phyloP scores from a whole-genome alignment of 2,113 vertebrate species.

The Rhea americana region DNA sequence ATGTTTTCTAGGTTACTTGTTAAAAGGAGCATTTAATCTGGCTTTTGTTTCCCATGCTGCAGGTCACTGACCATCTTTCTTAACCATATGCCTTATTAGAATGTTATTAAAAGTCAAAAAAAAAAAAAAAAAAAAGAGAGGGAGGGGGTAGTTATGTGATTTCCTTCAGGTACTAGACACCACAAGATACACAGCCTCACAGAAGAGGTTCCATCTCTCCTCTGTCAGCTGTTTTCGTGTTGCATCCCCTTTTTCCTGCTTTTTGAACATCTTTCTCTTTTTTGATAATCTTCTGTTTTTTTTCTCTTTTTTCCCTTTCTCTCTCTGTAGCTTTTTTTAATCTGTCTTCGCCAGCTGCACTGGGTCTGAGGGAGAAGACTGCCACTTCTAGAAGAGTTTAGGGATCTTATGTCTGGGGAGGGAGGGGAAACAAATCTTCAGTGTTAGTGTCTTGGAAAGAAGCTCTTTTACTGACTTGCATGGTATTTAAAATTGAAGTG shows the following conservation, averaged over 20 bases:
- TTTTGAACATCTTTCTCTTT: conserved; percentile 63
- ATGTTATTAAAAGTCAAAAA: conserved; percentile 37
- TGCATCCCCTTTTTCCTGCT: conserved; percentile 52
- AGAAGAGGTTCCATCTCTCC: conserved; percentile 10
- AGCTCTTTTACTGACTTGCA: conserved; percentile 77
- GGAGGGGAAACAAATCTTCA: conserved; percentile 63
- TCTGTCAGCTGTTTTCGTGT: conserved; percentile 41
- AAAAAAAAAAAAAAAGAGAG: no score
- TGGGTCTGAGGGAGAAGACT: conserved; percentile 92
- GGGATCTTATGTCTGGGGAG: conserved; percentile 78
- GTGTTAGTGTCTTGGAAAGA: conserved; percentile 73
- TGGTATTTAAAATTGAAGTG: conserved; percentile 73
- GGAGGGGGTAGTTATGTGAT: conserved; percentile 4
- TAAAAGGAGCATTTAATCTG: not conserved
- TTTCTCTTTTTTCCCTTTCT: conserved; percentile 76
- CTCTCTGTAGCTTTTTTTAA: conserved; percentile 96
- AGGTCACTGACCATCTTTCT: conserved; percentile 25
- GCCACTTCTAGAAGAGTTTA: conserved; percentile 89
- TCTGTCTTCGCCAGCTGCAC: conserved; percentile 87
- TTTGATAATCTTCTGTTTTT: conserved; percentile 75
- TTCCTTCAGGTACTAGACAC: conserved; percentile 30
- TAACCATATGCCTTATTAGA: conserved; percentile 18
- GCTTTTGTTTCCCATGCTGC: not conserved
- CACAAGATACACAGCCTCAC: not conserved
- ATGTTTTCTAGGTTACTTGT: not conserved